These are phyloP conservation scores for Tillus elongatus DNA, from an alignment of 2,888 invertebrate species.

Conservation along the genomic window DNA sequence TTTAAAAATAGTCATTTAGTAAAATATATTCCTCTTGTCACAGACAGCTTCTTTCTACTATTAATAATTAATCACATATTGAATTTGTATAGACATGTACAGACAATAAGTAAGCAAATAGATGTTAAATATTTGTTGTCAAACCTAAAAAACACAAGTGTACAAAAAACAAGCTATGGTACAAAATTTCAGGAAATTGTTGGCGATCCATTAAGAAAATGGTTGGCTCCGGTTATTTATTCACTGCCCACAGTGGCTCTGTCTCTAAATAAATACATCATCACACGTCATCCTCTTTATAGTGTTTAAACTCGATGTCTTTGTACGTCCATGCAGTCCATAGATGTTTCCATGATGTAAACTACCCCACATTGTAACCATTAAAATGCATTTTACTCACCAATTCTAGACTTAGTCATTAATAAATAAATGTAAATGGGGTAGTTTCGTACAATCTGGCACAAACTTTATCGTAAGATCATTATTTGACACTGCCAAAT, in stretches of 20 bases:
- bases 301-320: constrained; percentile 29
- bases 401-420: too few relatives aligned
- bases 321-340: constrained; percentile 28
- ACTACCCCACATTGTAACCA: too few relatives aligned
- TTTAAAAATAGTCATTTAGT: too few relatives aligned
- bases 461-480: constrained; percentile 19
- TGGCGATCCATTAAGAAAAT: constrained; percentile 25
- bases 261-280: constrained; percentile 31
- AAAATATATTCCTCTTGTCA: too few relatives aligned
- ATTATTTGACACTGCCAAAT: constrained; percentile 37
- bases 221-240: constrained; percentile 34
- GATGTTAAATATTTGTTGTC: neutral
- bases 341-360: too few relatives aligned
- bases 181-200: constrained; percentile 40
- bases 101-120: too few relatives aligned
- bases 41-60: too few relatives aligned
- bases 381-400: too few relatives aligned
- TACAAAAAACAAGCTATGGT: constrained; percentile 39
- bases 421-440: neutral
- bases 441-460: constrained; percentile 19
- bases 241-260: constrained; percentile 41
- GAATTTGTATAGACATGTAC: too few relatives aligned
- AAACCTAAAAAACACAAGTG: constrained; percentile 21
- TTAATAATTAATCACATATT: too few relatives aligned
- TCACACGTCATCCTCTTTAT: constrained; percentile 22